A percentile compares a stretch with the other conserved stretches of the same genome.
Evolutionary conservation across 2,797 vertebrate genomes (phyloP).

Genomic region (Lates japonicus): DNA sequence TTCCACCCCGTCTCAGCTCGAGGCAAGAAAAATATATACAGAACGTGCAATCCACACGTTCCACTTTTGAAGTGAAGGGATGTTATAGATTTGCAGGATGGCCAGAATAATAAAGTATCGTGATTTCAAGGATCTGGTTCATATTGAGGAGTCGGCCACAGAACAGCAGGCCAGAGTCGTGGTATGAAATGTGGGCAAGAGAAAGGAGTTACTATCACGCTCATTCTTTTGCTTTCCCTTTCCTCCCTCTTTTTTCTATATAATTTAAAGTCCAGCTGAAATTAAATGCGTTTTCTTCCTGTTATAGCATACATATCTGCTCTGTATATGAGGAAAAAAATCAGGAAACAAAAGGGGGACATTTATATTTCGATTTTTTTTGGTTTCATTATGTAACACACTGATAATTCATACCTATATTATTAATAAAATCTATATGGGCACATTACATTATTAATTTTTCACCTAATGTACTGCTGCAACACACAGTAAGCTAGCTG

Average conservation of each 20-base stretch:
- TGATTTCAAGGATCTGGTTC: constrained; percentile 70
- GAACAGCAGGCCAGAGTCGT: constrained; percentile 48
- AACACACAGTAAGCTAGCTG: too few species aligned
- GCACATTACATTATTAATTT: too few species aligned
- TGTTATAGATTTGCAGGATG: constrained; percentile 76
- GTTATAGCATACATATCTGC: neutral
- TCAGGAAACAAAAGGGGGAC: neutral
- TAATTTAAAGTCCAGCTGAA: constrained; percentile 31
- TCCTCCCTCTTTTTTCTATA: constrained; percentile 17
- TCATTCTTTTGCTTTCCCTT: constrained; percentile 33
- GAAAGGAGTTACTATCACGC: constrained; percentile 42
- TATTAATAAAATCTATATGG: too few species aligned
- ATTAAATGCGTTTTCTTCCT: constrained; percentile 17
- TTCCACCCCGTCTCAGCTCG: constrained; percentile 51
- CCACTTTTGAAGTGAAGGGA: constrained; percentile 60
- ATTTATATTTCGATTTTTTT: neutral
- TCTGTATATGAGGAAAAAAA: neutral
- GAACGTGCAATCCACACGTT: constrained; percentile 58
- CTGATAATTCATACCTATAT: too few species aligned
- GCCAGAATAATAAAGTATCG: constrained; percentile 67
- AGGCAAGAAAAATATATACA: constrained; percentile 68
- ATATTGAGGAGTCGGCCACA: constrained; percentile 65
- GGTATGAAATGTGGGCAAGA: constrained; percentile 64
- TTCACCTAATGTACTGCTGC: too few species aligned
- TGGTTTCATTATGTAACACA: too few species aligned